Conservation (phyloP, 2,113 vertebrate species). For the Pao palembangensis region DNA sequence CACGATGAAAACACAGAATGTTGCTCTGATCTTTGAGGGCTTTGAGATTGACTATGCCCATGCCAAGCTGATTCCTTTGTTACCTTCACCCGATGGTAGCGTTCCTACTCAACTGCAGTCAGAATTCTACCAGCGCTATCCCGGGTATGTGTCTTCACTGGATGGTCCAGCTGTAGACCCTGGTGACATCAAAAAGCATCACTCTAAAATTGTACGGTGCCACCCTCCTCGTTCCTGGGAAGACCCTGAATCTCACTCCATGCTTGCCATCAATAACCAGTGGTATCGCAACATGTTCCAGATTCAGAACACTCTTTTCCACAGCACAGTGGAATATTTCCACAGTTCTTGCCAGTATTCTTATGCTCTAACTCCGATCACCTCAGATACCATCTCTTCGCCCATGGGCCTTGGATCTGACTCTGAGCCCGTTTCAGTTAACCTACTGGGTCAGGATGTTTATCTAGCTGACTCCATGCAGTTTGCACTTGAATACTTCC, state of each 20-base stretch:
- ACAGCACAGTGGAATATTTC: slow-evolving; percentile 78
- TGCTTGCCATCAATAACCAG: slow-evolving; percentile 68
- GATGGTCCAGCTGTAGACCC: slow-evolving; percentile 65
- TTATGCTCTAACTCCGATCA: slow-evolving; percentile 76
- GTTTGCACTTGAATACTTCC: slow-evolving; percentile 79
- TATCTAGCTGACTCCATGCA: slow-evolving; percentile 81
- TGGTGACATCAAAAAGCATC: slow-evolving; percentile 56
- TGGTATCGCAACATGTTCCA: slow-evolving; percentile 78
- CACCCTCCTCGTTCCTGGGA: slow-evolving; percentile 69
- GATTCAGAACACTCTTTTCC: slow-evolving; percentile 79
- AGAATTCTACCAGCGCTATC: slow-evolving; percentile 65
- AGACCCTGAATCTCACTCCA: slow-evolving; percentile 68
- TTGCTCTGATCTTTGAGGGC: slow-evolving; percentile 77
- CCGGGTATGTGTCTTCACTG: slow-evolving; percentile 72
- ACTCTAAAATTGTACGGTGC: slow-evolving; percentile 65
- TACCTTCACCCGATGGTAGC: slow-evolving; percentile 43
- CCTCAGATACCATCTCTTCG: slow-evolving; percentile 79
- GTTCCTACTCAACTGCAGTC: slow-evolving; percentile 24
- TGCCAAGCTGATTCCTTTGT: slow-evolving; percentile 71
- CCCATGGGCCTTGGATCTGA: slow-evolving; percentile 80
- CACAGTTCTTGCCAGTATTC: slow-evolving; percentile 66
- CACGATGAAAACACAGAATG: slow-evolving; percentile 61
- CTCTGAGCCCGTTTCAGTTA: slow-evolving; percentile 75
- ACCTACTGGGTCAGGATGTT: slow-evolving; percentile 72
- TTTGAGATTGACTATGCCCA: slow-evolving; percentile 77